Conservation (phyloP, 2,113 vertebrate genomes). For the Colistium nudipinnis region DNA sequence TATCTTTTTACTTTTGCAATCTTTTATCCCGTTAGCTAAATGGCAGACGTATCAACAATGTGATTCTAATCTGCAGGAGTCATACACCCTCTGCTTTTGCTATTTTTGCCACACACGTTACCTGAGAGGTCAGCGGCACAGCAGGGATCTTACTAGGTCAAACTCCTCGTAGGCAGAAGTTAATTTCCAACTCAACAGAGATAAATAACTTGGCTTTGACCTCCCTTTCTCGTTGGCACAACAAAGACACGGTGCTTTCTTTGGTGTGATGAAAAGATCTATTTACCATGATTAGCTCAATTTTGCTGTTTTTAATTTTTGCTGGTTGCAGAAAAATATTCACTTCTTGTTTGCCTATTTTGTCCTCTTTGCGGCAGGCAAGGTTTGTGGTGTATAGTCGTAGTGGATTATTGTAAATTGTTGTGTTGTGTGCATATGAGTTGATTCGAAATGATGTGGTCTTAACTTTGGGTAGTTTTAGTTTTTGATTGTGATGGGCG, state of each 20-base stretch:
- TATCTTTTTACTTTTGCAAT: neutral
- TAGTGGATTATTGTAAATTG: no score
- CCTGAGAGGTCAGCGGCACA: constrained; percentile 60
- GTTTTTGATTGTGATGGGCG: no score
- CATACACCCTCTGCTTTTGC: constrained; percentile 27
- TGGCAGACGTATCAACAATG: constrained; percentile 36
- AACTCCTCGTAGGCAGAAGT: constrained; percentile 68
- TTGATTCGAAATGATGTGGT: no score
- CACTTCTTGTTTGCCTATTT: neutral
- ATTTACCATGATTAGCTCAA: constrained; percentile 6
- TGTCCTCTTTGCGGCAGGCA: neutral
- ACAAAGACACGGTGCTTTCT: constrained; percentile 59
- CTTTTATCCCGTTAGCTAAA: constrained; percentile 17
- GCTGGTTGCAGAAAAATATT: neutral
- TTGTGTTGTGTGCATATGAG: no score
- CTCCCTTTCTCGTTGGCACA: constrained; percentile 54
- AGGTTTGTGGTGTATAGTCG: no score
- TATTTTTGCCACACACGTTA: constrained; percentile 66
- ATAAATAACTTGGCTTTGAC: constrained; percentile 72
- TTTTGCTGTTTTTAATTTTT: neutral
- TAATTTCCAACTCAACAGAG: constrained; percentile 75
- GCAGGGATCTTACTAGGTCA: constrained; percentile 55
- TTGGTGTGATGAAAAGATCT: constrained; percentile 34
- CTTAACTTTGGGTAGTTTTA: no score
- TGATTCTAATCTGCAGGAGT: constrained; percentile 58